Conservation (phyloP, 2,113 vertebrate species). For the Scytalopus superciliaris region DNA sequence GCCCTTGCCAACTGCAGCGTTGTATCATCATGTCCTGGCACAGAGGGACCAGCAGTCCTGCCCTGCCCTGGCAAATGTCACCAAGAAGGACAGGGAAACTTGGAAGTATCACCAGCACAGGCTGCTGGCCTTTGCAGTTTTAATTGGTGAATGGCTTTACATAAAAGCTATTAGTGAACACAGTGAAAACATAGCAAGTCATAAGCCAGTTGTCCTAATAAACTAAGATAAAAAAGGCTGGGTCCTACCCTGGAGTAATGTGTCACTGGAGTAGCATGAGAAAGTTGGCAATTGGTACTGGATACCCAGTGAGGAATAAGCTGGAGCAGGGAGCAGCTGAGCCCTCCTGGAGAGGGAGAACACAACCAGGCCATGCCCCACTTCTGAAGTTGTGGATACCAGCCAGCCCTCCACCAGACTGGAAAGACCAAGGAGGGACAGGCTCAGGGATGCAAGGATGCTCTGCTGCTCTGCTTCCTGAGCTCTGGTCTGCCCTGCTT, state of each 20-base stretch:
- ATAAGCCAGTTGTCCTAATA: background rate
- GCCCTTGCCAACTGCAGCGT: background rate
- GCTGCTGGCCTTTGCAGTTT: background rate
- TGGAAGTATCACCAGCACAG: background rate
- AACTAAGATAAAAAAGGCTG: background rate
- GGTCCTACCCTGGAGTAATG: background rate
- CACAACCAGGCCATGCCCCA: fast-evolving
- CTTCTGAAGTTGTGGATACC: background rate
- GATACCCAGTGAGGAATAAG: fast-evolving
- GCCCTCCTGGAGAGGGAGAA: background rate
- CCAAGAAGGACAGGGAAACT: background rate
- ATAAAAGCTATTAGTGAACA: background rate
- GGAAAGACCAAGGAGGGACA: background rate
- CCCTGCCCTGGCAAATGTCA: background rate
- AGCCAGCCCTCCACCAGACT: background rate
- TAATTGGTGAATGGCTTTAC: background rate
- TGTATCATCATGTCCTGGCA: background rate
- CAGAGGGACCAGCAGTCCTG: background rate
- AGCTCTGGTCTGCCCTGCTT: background rate
- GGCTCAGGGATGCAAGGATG: background rate
- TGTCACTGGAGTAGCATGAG: background rate
- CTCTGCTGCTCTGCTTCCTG: background rate
- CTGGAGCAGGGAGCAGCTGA: background rate
- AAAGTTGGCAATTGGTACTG: background rate
- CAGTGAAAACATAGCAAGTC: background rate